Conservation (phyloP, 2,113 vertebrate species). For the Trematomus loennbergii region DNA sequence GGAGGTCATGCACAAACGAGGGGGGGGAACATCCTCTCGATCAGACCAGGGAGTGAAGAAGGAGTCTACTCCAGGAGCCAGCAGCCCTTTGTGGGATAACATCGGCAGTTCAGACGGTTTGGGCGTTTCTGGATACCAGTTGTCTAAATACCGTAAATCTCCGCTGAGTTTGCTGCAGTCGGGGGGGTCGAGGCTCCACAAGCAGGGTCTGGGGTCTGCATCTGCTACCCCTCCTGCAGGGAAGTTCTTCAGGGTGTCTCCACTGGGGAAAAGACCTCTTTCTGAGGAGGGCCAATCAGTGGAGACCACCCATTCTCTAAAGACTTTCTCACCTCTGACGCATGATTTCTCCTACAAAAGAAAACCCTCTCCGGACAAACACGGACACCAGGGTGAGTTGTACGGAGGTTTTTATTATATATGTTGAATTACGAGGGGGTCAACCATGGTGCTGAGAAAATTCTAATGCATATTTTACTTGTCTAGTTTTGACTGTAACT, state of each 20-base stretch:
- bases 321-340: slow-evolving; percentile 85
- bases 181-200: slow-evolving; percentile 82
- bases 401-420: background rate
- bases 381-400: slow-evolving; percentile 83
- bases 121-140: slow-evolving; percentile 63
- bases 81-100: slow-evolving; percentile 76
- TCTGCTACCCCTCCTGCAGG: slow-evolving; percentile 73
- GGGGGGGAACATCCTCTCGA: slow-evolving; percentile 66
- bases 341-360: slow-evolving; percentile 90
- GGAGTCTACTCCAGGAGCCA: slow-evolving; percentile 68
- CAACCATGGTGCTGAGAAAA: no score
- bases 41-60: slow-evolving; percentile 87
- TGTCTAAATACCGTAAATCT: slow-evolving; percentile 77
- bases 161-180: slow-evolving; percentile 80
- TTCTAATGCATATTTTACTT: no score
- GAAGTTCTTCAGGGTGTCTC: slow-evolving; percentile 84
- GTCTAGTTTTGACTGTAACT: no score
- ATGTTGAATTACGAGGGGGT: no score
- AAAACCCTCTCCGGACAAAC: slow-evolving; percentile 89
- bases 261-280: slow-evolving; percentile 85
- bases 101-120: slow-evolving; percentile 41
- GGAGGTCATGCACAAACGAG: slow-evolving; percentile 92
- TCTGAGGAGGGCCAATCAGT: slow-evolving; percentile 80
- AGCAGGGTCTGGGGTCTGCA: slow-evolving; percentile 81
- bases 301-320: slow-evolving; percentile 60